Conservation (phyloP, 2,797 vertebrate species). For the Phrynocephalus vlangalii region DNA sequence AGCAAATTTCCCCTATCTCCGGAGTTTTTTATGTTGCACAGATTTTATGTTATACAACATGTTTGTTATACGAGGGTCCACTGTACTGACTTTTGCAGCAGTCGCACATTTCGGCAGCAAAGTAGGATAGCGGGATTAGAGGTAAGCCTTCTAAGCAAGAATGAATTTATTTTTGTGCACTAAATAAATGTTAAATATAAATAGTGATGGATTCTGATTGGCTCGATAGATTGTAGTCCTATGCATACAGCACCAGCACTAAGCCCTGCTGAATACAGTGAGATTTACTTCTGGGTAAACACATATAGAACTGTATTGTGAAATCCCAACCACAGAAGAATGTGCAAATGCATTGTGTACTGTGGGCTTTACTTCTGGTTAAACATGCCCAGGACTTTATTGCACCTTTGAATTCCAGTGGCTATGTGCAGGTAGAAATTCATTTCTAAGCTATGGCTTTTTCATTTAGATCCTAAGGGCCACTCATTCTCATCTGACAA, state of each 20-base stretch:
- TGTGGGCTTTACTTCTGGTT: too few relatives aligned
- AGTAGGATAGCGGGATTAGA: not conserved
- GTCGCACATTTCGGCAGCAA: not conserved
- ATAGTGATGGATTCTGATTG: not conserved
- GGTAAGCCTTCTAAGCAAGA: not conserved
- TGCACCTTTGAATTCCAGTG: not conserved
- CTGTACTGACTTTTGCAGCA: slow-evolving; percentile 31
- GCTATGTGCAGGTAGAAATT: not conserved
- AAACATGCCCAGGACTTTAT: not conserved
- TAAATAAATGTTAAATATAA: not conserved
- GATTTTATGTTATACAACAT: too few relatives aligned
- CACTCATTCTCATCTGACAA: not conserved
- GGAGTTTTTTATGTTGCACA: too few relatives aligned
- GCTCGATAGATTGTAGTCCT: not conserved
- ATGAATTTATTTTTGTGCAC: not conserved
- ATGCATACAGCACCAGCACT: too few relatives aligned
- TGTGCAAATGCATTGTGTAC: too few relatives aligned
- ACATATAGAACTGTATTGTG: not conserved
- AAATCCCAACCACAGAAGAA: not conserved
- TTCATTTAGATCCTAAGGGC: not conserved
- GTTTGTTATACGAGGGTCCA: too few relatives aligned
- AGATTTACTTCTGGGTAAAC: not conserved
- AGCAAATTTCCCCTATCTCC: too few relatives aligned
- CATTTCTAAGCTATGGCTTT: not conserved
- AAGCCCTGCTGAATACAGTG: too few relatives aligned